phyloP scores from a whole-genome alignment of 2,113 vertebrate genomes.

The Colistium nudipinnis region DNA sequence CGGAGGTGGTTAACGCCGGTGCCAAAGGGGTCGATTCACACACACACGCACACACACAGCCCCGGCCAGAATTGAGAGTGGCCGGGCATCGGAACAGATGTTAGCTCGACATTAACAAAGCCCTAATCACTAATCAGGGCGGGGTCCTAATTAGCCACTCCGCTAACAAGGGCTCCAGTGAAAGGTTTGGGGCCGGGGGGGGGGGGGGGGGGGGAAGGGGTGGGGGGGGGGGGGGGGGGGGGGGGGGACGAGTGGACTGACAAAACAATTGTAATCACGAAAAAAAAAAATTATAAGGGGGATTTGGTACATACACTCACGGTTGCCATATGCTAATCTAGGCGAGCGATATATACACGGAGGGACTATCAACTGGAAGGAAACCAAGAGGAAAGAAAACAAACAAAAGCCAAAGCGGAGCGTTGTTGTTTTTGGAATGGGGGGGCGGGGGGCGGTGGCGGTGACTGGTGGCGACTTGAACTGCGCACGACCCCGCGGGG shows the following conservation, averaged over 20 bases:
- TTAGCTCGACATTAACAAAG: slow-evolving; percentile 67
- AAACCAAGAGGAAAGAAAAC: slow-evolving; percentile 57
- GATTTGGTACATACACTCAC: slow-evolving; percentile 11
- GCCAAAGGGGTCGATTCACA: slow-evolving; percentile 53
- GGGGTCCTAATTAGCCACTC: slow-evolving; percentile 49
- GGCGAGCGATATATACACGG: slow-evolving; percentile 23
- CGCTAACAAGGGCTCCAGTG: slow-evolving; percentile 33
- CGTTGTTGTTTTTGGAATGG: slow-evolving; percentile 73
- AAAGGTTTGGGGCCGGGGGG: slow-evolving; percentile 10
- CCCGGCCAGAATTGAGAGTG: slow-evolving; percentile 39
- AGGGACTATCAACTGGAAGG: slow-evolving; percentile 51
- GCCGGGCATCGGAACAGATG: slow-evolving; percentile 65
- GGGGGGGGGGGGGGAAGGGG: slow-evolving; percentile 17
- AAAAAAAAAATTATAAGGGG: slow-evolving; percentile 47
- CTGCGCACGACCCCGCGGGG: slow-evolving; percentile 63
- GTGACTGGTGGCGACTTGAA: slow-evolving; percentile 65
- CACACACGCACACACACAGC: too few species aligned
- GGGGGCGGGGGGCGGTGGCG: too few species aligned
- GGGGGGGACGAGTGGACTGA: slow-evolving; percentile 1
- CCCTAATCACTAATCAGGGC: slow-evolving; percentile 73
- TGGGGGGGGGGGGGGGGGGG: slow-evolving; percentile 3
- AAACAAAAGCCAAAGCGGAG: slow-evolving; percentile 66
- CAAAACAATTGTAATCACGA: slow-evolving; percentile 45
- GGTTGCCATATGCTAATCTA: slow-evolving; percentile 49
- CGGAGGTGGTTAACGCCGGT: slow-evolving; percentile 45